A percentile compares a stretch with the other conserved stretches of the same genome.
phyloP scores from a whole-genome alignment of 2,113 vertebrate species.

The Channa argus region DNA sequence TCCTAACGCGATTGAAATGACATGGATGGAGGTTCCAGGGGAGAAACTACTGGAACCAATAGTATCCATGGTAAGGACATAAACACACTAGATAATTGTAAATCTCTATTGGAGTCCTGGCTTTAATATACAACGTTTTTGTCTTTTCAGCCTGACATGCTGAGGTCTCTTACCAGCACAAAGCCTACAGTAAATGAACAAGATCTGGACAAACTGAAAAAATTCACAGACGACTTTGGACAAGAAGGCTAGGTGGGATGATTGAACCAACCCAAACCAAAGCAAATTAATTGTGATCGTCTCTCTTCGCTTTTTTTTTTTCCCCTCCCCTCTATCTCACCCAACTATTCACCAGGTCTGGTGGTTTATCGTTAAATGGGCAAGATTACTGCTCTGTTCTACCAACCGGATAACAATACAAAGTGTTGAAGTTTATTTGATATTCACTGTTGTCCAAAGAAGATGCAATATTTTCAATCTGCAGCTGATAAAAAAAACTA shows the following conservation, averaged over 20 bases:
- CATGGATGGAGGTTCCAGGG: slow-evolving; percentile 95
- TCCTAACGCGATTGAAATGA: slow-evolving; percentile 91
- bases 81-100: not conserved
- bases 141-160: slow-evolving; percentile 89
- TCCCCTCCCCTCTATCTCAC: slow-evolving; percentile 37
- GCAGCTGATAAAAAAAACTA: slow-evolving; percentile 26
- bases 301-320: slow-evolving; percentile 57
- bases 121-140: not conserved
- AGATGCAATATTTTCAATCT: slow-evolving; percentile 29
- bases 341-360: slow-evolving; percentile 27
- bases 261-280: slow-evolving; percentile 67
- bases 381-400: slow-evolving; percentile 20
- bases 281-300: slow-evolving; percentile 75
- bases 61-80: slow-evolving; percentile 89
- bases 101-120: not conserved
- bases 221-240: slow-evolving; percentile 98
- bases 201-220: slow-evolving; percentile 94
- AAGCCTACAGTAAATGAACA: slow-evolving; percentile 98
- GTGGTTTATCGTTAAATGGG: slow-evolving; percentile 34
- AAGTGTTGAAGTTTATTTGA: slow-evolving; percentile 45
- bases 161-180: slow-evolving; percentile 87
- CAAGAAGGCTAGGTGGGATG: slow-evolving; percentile 91
- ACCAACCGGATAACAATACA: slow-evolving; percentile 51
- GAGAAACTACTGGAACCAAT: slow-evolving; percentile 94
- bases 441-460: slow-evolving; percentile 54